phyloP scores from a whole-genome alignment of 1,140 invertebrate species.

The Pemphigus obesinymphae region DNA sequence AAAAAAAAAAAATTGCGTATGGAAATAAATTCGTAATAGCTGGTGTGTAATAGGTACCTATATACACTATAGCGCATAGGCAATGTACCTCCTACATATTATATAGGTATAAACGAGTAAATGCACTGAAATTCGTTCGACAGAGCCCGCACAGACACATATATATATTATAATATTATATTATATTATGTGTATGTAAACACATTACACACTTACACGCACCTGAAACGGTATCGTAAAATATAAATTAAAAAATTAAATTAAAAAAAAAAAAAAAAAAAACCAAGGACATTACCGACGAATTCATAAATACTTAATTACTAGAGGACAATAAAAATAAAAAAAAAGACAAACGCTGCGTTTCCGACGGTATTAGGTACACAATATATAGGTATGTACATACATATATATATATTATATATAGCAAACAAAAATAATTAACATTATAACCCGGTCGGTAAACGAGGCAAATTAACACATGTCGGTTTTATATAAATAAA shows the following conservation, averaged over 20 bases:
- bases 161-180: background rate
- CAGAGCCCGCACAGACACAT: background rate
- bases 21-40: background rate
- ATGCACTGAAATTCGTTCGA: background rate
- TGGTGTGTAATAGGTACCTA: background rate
- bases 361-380: conserved; percentile 34
- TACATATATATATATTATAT: no score
- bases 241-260: conserved; percentile 16
- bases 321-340: conserved; percentile 33
- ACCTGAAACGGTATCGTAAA: conserved; percentile 31
- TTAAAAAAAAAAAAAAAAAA: background rate
- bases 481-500: conserved; percentile 17
- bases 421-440: conserved; percentile 34
- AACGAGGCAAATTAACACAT: conserved; percentile 38
- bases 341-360: conserved; percentile 31
- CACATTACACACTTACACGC: background rate
- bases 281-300: conserved; percentile 26
- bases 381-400: no score
- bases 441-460: conserved; percentile 25
- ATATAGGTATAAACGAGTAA: background rate
- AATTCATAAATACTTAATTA: conserved; percentile 41
- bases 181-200: no score
- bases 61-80: no score
- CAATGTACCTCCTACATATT: background rate
- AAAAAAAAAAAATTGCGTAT: conserved; percentile 33